Evolutionary conservation across 2,888 invertebrate genomes (phyloP).

Genomic region (Cecidostiba fungosa): DNA sequence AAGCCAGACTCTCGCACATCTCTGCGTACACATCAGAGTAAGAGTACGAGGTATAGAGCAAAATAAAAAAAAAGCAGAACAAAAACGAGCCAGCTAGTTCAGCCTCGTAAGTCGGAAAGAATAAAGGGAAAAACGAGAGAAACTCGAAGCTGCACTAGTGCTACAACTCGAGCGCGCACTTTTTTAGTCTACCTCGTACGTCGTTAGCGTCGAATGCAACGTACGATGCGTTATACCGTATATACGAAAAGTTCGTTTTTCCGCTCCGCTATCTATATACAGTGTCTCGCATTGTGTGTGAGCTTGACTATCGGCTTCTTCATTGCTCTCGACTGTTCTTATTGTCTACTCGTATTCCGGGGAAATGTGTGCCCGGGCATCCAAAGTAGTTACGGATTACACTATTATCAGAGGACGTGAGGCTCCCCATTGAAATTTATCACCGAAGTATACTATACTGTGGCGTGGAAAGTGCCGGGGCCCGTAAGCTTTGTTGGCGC

Average conservation of each 20-base stretch:
- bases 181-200: neutral
- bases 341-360: neutral
- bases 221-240: neutral
- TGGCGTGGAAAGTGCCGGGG: neutral
- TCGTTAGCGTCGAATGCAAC: constrained; percentile 8
- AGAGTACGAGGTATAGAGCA: neutral
- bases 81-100: neutral
- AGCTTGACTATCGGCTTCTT: neutral
- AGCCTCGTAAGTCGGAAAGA: neutral
- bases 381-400: constrained; percentile 25
- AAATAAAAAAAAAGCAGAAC: neutral
- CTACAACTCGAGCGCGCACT: neutral
- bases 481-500: neutral
- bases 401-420: neutral
- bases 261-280: neutral
- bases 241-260: neutral
- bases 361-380: neutral
- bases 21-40: neutral
- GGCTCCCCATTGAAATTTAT: constrained; percentile 15
- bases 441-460: neutral
- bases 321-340: neutral
- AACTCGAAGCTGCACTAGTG: neutral
- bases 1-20: neutral
- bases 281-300: neutral
- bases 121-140: constrained; percentile 1